Percentiles rank a stretch among this genome's conserved stretches.
Conservation (phyloP, 2,113 vertebrate genomes). For the Dipodomys merriami region DNA sequence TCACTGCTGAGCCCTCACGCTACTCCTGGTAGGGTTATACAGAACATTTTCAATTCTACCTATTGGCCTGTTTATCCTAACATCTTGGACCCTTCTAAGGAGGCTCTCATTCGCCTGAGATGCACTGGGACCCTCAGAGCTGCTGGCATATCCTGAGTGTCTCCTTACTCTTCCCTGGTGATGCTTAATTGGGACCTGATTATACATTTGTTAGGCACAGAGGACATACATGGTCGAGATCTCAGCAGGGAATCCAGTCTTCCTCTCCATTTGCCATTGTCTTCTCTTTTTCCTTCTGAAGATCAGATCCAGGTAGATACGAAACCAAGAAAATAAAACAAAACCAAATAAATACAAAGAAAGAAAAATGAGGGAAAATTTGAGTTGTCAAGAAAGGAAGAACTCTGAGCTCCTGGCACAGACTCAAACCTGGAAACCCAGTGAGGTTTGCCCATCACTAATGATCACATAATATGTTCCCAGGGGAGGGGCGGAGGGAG, state of each 20-base stretch:
- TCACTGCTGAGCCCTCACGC: background rate
- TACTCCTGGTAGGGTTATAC: background rate
- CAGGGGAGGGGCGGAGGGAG: constrained; percentile 52
- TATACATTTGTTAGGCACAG: background rate
- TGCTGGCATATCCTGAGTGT: background rate
- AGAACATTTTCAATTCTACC: background rate
- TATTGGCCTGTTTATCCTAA: background rate
- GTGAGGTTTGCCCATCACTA: constrained; percentile 70
- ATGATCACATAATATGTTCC: constrained; percentile 68
- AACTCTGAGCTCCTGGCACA: constrained; percentile 46
- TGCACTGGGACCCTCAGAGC: background rate
- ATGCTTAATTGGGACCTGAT: background rate
- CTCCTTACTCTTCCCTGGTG: background rate
- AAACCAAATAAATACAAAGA: background rate
- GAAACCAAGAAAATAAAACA: constrained; percentile 41
- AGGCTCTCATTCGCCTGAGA: background rate
- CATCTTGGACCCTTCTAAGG: background rate
- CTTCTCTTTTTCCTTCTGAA: background rate
- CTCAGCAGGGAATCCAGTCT: background rate
- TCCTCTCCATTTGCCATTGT: background rate
- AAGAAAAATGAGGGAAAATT: background rate
- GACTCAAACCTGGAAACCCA: constrained; percentile 68
- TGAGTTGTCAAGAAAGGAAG: constrained; percentile 38
- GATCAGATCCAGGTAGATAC: background rate
- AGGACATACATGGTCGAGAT: background rate